phyloP scores from a whole-genome alignment of 2,113 vertebrate genomes.

The Lucifuga dentata region DNA sequence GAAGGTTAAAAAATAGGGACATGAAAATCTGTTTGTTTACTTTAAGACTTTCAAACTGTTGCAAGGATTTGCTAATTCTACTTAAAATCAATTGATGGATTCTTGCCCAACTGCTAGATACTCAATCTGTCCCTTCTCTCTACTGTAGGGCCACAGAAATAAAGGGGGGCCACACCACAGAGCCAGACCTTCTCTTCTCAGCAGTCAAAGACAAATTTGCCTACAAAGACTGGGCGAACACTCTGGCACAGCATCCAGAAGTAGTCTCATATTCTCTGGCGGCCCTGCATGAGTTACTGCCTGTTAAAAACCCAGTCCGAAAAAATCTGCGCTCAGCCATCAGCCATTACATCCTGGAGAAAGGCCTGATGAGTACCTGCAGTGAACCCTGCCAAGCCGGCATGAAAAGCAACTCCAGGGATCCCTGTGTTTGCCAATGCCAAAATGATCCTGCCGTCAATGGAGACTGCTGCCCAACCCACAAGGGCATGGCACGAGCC shows the following conservation, averaged over 20 bases:
- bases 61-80: no score
- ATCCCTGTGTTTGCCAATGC: conserved; percentile 86
- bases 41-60: no score
- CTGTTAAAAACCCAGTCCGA: neutral
- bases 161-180: conserved; percentile 77
- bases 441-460: conserved; percentile 61
- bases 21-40: no score
- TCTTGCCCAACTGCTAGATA: neutral
- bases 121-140: neutral
- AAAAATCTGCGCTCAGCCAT: conserved; percentile 81
- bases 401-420: conserved; percentile 45
- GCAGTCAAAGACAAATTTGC: conserved; percentile 68
- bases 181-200: conserved; percentile 86
- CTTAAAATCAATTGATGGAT: no score
- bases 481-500: conserved; percentile 81
- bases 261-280: conserved; percentile 84
- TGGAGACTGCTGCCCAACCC: conserved; percentile 84
- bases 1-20: no score
- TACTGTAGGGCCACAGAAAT: conserved; percentile 78
- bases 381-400: conserved; percentile 70
- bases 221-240: conserved; percentile 85
- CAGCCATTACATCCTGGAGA: conserved; percentile 83
- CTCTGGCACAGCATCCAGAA: conserved; percentile 75
- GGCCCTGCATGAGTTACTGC: conserved; percentile 83
- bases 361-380: conserved; percentile 80